Evolutionary conservation across 2,113 vertebrate genomes (phyloP), one percentile per base, ranked within the genome.

Genomic region (Mus spicilegus): DNA sequence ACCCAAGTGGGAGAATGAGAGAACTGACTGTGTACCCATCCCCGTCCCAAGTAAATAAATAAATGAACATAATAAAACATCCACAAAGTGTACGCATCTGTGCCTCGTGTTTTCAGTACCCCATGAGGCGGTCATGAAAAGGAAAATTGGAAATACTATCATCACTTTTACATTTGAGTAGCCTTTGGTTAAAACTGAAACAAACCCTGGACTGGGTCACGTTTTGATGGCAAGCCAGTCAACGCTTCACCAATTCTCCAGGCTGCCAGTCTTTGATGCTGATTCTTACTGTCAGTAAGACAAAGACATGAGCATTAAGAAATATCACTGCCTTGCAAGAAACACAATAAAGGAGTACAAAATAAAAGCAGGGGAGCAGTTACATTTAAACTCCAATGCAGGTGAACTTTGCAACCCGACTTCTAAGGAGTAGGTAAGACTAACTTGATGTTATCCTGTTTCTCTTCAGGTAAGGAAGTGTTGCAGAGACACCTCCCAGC

Each of bases 401-500:
- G 4, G 39, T 20, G 9, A 90, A 16, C 28, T 94, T 82, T 73
- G 58, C 10, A 88, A 73, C 4, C 20, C 16, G 56, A 94, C 49
- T 90, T 54, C 36, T 72, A 58, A 93, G 4, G 22, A 69, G 49
- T 49, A 65, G 56, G 5, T 33, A 78, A 82, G 54, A 72, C 69
- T 24, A 76, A 46, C 3, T 33, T 63, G 46, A 80, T 13, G 19
- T 33, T 1, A 46, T 49, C 9, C 20, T 51, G 13, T 69, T 84
- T 91, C 80, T 84, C 70, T 80, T 94, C 39, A 6, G 42, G 86
- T 69, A 69, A 76, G 51, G 56, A 91, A 78, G 49, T n/a, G 33
- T 8, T 67, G 72, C 33, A 95, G 81, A 94, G 36, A 96, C 7
- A 85, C 70, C 85, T 80, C 97, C 88, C 20, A 77, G 49, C 33